phyloP scores from a whole-genome alignment of 2,797 vertebrate genomes.

The Premnoplex brunnescens region DNA sequence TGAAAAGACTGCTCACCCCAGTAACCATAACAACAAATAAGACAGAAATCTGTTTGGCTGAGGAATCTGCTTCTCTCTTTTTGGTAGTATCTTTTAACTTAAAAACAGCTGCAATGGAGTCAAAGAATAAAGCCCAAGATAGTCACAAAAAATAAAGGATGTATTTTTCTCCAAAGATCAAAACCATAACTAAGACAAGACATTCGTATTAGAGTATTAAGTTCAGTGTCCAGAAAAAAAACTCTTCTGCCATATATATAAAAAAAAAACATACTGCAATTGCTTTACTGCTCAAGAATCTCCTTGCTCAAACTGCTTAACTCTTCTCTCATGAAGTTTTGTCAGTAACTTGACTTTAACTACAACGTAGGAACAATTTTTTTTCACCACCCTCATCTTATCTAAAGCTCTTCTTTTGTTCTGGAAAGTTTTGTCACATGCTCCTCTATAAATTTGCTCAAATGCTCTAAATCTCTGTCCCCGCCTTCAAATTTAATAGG shows the following conservation, averaged over 20 bases:
- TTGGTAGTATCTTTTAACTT: slow-evolving; percentile 58
- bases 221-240: slow-evolving; percentile 70
- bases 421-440: slow-evolving; percentile 84
- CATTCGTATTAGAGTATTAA: slow-evolving; percentile 57
- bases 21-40: not conserved
- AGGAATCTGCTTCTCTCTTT: not conserved
- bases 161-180: slow-evolving; percentile 72
- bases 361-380: not conserved
- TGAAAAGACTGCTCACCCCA: not conserved
- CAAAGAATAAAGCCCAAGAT: slow-evolving; percentile 61
- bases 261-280: slow-evolving; percentile 53
- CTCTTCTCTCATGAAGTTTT: not conserved
- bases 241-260: slow-evolving; percentile 49
- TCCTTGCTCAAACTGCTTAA: not conserved
- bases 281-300: slow-evolving; percentile 17
- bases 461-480: slow-evolving; percentile 87
- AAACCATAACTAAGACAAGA: slow-evolving; percentile 52
- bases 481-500: slow-evolving; percentile 89
- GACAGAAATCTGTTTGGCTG: slow-evolving; percentile 3
- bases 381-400: not conserved
- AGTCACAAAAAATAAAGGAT: slow-evolving; percentile 78
- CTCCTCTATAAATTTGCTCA: slow-evolving; percentile 92
- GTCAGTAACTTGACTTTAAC: slow-evolving; percentile 45
- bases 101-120: not conserved
- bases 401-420: slow-evolving; percentile 90